Conservation (phyloP, 2,888 invertebrate species). For the Punctoribates punctum region DNA sequence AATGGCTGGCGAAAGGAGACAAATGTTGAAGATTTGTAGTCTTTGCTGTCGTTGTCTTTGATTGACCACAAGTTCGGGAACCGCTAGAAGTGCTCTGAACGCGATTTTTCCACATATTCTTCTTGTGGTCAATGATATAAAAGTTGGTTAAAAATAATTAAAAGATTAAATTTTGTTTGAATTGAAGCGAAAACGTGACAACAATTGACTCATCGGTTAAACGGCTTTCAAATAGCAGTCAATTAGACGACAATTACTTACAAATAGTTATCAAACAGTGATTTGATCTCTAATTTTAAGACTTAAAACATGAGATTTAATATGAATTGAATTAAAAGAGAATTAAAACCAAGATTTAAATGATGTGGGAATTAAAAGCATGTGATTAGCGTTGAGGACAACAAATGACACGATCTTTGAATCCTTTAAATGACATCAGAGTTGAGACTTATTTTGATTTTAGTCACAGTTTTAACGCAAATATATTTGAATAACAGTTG, state of each 20-base stretch:
- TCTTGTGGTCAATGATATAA: no score
- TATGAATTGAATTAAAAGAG: background rate
- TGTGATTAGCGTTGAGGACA: no score
- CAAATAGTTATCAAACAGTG: background rate
- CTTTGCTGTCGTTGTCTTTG: background rate
- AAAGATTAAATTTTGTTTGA: no score
- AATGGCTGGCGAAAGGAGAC: constrained; percentile 18
- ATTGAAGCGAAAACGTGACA: no score
- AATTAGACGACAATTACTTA: background rate
- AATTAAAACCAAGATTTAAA: background rate
- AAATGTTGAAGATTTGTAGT: background rate
- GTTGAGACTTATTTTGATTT: background rate
- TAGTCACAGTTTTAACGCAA: background rate
- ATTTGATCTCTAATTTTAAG: background rate
- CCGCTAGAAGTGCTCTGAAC: background rate
- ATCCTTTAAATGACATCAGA: no score
- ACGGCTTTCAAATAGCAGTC: background rate
- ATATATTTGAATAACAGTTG: background rate
- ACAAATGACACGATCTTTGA: no score
- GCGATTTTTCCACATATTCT: no score
- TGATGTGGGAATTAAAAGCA: background rate
- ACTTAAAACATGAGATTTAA: background rate
- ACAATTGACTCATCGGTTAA: no score
- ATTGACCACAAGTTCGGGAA: background rate
- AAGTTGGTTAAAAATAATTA: no score